Percentiles rank a stretch among this genome's conserved stretches.
These are phyloP conservation scores for Rosalia funebris DNA, from an alignment of 2,888 invertebrate genomes.

Conservation along the genomic window DNA sequence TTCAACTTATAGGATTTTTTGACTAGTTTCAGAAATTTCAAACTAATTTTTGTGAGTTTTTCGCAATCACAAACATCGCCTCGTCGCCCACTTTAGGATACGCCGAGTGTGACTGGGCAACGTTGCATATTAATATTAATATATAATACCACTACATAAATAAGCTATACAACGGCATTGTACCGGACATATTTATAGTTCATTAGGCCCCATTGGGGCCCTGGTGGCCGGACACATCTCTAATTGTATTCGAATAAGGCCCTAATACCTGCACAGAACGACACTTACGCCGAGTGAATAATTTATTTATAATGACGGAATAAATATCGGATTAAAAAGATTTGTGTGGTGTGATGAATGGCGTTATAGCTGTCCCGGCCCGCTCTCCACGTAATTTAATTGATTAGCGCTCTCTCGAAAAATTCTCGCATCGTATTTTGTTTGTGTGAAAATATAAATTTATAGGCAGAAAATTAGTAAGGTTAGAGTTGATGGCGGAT, in stretches of 20 bases:
- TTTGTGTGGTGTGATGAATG: conserved; percentile 64
- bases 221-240: conserved; percentile 63
- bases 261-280: conserved; percentile 61
- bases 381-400: conserved; percentile 50
- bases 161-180: conserved; percentile 63
- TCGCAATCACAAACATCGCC: no score
- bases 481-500: conserved; percentile 50
- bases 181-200: conserved; percentile 64
- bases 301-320: conserved; percentile 65
- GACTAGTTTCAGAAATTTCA: no score
- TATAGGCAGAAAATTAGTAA: conserved; percentile 63
- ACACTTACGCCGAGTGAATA: conserved; percentile 61
- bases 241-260: conserved; percentile 64
- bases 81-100: no score
- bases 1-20: no score
- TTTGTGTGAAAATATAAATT: conserved; percentile 61
- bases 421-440: conserved; percentile 44
- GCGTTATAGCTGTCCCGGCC: conserved; percentile 46
- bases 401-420: conserved; percentile 50
- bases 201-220: conserved; percentile 63
- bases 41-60: no score
- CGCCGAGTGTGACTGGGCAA: no score
- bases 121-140: conserved; percentile 62
- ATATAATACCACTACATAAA: conserved; percentile 62
- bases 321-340: conserved; percentile 65